phyloP scores from a whole-genome alignment of 2,113 vertebrate genomes.

The Sinocyclocheilus anshuiensis region DNA sequence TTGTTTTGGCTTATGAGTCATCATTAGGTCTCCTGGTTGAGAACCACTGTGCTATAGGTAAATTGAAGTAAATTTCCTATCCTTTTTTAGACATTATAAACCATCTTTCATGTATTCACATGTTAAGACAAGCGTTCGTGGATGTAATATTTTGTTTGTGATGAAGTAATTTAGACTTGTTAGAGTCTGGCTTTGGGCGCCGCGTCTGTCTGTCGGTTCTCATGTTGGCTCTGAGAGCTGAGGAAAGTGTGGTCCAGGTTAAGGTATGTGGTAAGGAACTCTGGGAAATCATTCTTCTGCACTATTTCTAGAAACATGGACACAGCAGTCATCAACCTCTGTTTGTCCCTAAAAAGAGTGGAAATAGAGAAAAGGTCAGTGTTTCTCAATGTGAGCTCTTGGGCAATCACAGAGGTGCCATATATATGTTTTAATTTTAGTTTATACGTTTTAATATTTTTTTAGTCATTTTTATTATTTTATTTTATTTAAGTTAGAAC shows the following conservation, averaged over 20 bases:
- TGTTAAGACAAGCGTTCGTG: not conserved
- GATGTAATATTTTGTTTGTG: not conserved
- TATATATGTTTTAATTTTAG: no score
- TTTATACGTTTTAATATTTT: no score
- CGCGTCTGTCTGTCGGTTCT: not conserved
- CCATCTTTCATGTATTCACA: not conserved
- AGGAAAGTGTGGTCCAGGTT: conserved; percentile 75
- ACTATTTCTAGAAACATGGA: conserved; percentile 74
- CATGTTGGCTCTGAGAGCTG: conserved; percentile 50
- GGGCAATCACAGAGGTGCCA: not conserved
- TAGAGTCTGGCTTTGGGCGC: conserved; percentile 64
- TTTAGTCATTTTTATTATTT: no score
- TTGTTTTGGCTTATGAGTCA: not conserved
- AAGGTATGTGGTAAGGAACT: conserved; percentile 76
- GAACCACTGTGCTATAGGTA: not conserved
- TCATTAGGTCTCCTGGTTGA: not conserved
- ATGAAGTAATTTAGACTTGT: not conserved
- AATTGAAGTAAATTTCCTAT: not conserved
- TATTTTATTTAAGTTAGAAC: no score
- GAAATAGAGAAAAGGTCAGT: conserved; percentile 8
- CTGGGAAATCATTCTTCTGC: conserved; percentile 73
- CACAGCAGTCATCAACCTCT: conserved; percentile 60
- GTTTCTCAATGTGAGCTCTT: not conserved
- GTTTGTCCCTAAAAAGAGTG: conserved; percentile 61
- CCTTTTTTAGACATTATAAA: not conserved